These are phyloP conservation scores for Saguinus midas DNA, from an alignment of 2,113 vertebrate species.

Conservation along the genomic window DNA sequence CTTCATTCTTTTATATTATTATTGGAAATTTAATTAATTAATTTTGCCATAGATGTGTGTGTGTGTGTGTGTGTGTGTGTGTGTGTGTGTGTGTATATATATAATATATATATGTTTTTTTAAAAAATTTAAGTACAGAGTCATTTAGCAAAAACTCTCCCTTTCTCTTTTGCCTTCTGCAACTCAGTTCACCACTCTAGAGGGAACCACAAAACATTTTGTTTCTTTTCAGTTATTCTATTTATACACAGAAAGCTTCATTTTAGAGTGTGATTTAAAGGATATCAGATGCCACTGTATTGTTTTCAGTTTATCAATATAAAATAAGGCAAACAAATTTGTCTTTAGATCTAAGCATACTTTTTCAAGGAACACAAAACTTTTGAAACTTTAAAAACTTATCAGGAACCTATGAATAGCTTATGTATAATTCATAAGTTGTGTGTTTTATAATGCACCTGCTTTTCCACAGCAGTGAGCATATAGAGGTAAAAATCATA, in stretches of 20 bases:
- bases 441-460: not conserved
- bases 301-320: slow-evolving; percentile 23
- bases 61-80: no score
- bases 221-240: slow-evolving; percentile 7
- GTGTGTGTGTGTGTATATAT: no score
- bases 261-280: slow-evolving; percentile 23
- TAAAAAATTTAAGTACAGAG: not conserved
- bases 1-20: not conserved
- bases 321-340: slow-evolving; percentile 11
- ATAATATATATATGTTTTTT: not conserved
- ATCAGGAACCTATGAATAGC: not conserved
- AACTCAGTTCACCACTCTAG: not conserved
- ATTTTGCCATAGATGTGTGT: not conserved
- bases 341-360: not conserved
- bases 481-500: not conserved
- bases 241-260: slow-evolving; percentile 14
- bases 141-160: not conserved
- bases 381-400: not conserved
- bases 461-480: not conserved
- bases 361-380: not conserved
- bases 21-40: slow-evolving; percentile 5
- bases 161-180: not conserved
- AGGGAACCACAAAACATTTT: not conserved
- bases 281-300: not conserved
- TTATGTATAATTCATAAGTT: not conserved